Evolutionary conservation across 2,113 vertebrate genomes (phyloP).

Genomic region (Ophiodon elongatus): DNA sequence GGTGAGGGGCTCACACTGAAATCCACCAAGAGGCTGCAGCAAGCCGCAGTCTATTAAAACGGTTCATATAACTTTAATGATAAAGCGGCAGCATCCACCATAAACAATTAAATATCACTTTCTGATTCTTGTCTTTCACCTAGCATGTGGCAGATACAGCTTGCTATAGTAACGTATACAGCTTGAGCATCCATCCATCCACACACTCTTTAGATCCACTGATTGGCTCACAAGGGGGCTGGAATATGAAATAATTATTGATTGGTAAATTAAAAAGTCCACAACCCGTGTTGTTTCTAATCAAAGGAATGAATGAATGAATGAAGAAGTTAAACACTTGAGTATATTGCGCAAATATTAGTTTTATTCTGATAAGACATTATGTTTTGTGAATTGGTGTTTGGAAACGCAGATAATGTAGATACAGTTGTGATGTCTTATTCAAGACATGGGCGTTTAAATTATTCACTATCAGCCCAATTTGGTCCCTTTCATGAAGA

Average conservation of each 20-base stretch:
- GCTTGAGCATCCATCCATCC: not conserved
- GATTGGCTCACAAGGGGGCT: not conserved
- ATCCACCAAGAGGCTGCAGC: not conserved
- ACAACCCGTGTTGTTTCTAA: not conserved
- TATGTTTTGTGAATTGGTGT: not conserved
- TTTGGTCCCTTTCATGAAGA: not conserved
- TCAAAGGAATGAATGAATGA: not conserved
- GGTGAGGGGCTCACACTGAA: constrained; percentile 69
- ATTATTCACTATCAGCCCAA: not conserved
- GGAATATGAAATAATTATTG: not conserved
- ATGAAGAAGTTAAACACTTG: not conserved
- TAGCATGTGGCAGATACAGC: not conserved
- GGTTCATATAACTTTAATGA: not conserved
- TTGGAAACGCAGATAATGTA: not conserved
- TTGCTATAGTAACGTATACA: not conserved
- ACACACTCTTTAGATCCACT: not conserved
- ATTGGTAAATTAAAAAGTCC: not conserved
- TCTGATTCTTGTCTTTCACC: not conserved
- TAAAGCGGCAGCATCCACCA: not conserved
- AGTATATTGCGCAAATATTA: not conserved
- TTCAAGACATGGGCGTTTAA: not conserved
- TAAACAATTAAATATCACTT: not conserved
- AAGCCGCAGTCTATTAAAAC: not conserved
- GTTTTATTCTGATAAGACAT: not conserved
- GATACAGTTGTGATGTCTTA: not conserved